A percentile compares a stretch with the other conserved stretches of the same genome.
phyloP scores from a whole-genome alignment of 2,113 vertebrate genomes.

The Cricetomys ansorgei region DNA sequence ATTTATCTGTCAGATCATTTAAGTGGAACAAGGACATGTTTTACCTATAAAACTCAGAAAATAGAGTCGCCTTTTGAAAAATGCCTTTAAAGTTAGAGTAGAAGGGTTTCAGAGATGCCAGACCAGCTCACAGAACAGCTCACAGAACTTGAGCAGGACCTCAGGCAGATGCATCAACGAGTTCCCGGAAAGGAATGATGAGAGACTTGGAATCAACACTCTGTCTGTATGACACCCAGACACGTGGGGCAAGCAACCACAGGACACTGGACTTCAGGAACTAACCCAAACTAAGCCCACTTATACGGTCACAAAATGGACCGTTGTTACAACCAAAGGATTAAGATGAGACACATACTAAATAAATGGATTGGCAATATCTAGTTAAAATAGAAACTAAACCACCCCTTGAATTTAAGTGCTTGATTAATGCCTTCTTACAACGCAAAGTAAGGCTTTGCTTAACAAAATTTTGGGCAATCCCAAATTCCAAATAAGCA shows the following conservation, averaged over 20 bases:
- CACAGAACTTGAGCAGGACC: background rate
- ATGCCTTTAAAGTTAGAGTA: constrained; percentile 28
- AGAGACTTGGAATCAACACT: background rate
- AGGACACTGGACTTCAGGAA: background rate
- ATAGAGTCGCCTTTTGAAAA: constrained; percentile 39
- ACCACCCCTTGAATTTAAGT: background rate
- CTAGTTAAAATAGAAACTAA: background rate
- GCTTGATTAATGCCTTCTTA: background rate
- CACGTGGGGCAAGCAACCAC: background rate
- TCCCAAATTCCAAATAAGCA: background rate
- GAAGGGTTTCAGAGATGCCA: background rate
- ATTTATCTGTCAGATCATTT: background rate
- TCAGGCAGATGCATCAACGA: background rate
- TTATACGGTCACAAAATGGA: background rate
- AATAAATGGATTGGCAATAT: background rate
- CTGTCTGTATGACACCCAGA: no score
- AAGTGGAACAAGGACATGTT: background rate
- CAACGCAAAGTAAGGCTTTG: background rate
- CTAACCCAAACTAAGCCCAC: background rate
- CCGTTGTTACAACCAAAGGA: background rate
- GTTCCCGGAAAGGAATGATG: background rate
- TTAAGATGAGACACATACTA: background rate
- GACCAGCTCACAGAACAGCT: background rate
- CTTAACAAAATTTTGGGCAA: constrained; percentile 10
- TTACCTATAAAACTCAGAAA: background rate